These are phyloP conservation scores for Psittacus erithacus DNA, from an alignment of 2,113 vertebrate genomes.

Conservation along the genomic window DNA sequence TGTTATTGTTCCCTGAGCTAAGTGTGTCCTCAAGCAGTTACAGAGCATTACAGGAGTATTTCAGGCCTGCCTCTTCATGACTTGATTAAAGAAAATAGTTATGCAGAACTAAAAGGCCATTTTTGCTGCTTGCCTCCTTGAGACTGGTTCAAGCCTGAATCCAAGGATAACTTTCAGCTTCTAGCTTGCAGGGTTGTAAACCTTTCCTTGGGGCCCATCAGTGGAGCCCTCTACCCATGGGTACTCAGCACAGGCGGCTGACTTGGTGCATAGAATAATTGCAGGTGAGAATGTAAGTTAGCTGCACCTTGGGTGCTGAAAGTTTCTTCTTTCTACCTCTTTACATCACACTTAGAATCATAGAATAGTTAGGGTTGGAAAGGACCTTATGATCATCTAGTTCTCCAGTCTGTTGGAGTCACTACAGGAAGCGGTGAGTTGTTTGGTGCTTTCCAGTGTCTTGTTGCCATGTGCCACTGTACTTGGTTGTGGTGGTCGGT, in stretches of 20 bases:
- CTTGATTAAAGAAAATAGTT: not conserved
- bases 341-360: not conserved
- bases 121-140: not conserved
- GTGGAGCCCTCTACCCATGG: not conserved
- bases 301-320: not conserved
- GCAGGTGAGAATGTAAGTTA: not conserved
- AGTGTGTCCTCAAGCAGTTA: conserved; percentile 29
- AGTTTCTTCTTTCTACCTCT: not conserved
- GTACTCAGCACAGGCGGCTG: not conserved
- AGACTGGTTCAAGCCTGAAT: not conserved
- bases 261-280: not conserved
- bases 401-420: not conserved
- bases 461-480: not conserved
- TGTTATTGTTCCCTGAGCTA: not conserved
- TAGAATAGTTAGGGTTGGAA: not conserved
- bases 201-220: not conserved
- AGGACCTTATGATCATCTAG: not conserved
- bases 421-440: not conserved
- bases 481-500: not conserved
- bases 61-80: not conserved
- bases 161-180: not conserved
- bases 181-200: not conserved
- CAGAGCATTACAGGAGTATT: not conserved
- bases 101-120: not conserved
- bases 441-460: not conserved